A percentile compares a stretch with the other conserved stretches of the same genome.
Conservation (phyloP, 2,797 vertebrate genomes). For the Platalea minor region DNA sequence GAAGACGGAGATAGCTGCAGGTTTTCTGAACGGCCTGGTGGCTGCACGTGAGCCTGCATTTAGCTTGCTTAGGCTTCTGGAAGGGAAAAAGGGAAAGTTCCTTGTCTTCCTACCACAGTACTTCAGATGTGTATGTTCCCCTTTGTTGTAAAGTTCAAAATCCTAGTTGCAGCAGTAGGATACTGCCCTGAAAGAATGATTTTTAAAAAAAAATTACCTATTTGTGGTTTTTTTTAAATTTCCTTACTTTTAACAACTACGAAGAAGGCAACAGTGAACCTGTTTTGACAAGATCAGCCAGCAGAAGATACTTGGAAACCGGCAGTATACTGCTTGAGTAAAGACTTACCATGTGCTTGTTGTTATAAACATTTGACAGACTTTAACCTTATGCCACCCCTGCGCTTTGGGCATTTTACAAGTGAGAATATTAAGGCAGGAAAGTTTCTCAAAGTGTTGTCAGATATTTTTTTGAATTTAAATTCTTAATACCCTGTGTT, state of each 20-base stretch:
- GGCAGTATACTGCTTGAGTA: not conserved
- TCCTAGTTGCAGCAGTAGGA: not conserved
- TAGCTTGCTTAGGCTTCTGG: not conserved
- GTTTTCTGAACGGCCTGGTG: not conserved
- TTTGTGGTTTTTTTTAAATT: no score
- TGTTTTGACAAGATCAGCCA: not conserved
- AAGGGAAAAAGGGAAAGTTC: not conserved
- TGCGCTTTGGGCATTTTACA: not conserved
- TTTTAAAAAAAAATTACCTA: no score
- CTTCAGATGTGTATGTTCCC: not conserved
- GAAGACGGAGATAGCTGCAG: not conserved
- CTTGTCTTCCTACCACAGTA: not conserved
- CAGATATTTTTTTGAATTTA: not conserved
- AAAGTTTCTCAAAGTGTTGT: not conserved
- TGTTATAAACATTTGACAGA: not conserved
- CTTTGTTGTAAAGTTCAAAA: not conserved
- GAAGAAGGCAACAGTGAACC: not conserved
- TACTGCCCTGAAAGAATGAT: not conserved
- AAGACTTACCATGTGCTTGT: not conserved
- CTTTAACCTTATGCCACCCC: not conserved
- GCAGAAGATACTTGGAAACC: not conserved
- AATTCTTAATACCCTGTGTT: accelerated
- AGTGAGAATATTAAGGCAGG: not conserved
- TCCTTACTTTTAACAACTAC: not conserved
- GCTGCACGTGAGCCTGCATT: not conserved